Evolutionary conservation across 1,140 invertebrate genomes (phyloP), one percentile per base, ranked within the genome.

Genomic region (Tetraneura akinire): DNA sequence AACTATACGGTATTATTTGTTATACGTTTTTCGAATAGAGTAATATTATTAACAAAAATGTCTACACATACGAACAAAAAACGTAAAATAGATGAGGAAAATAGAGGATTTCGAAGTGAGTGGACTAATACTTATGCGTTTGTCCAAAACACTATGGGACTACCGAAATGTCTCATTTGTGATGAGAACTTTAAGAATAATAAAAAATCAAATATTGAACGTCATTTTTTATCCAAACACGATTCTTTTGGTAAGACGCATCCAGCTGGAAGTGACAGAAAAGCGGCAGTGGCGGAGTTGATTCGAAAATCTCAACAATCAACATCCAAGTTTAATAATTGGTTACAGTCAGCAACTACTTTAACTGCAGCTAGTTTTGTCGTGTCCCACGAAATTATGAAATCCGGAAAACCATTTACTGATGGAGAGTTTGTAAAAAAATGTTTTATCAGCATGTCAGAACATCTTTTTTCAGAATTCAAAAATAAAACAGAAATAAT

Each of bases 271-370:
- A 81, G 83, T 32, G 83, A 49, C 82, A 21, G 81, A 66, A 84
- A 83, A 53, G 85, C 84, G 84, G 83, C 84, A 57, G 84, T 84
- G 42, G 81, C 83, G 11, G 83, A 85, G 74, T 83, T 83, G 60
- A 53, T 76, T 83, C 84, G 80, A 83, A 83, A 70, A 80, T 64
- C 49, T 82, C 55, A 83, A 64, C 62, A 81, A 81, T 82, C 81
- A 82, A 82, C 37, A 82, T 83, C 81, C 80, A 80, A 82, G 74
- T 82, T 84, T 80, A 83, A 80, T 84, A 82, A 82, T 81, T 85
- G 83, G 84, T 82, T 64, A 80, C 82, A 85, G 84, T 84, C 83
- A 82, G 57, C 82, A 10, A 84, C 60, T 55, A 83, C 84, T 84
- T 64, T 45, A 13, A 81, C 80, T 57, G 18, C 16, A 45, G 71